Conservation (phyloP, 2,888 invertebrate species). For the Philaethria dido region DNA sequence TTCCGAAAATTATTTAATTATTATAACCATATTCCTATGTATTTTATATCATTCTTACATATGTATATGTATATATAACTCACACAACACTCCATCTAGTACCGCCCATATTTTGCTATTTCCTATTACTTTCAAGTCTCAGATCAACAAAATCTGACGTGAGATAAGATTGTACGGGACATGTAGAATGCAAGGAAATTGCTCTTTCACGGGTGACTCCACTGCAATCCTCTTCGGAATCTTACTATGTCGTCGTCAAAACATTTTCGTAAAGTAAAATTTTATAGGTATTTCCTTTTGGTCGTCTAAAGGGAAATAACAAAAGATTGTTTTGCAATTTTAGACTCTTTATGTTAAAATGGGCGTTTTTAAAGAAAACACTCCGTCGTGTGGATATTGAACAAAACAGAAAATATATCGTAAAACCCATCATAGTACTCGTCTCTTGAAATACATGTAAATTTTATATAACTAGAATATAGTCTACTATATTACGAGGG, state of each 20-base stretch:
- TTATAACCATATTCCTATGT: too few species aligned
- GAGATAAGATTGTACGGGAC: conserved; percentile 29
- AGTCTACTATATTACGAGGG: too few species aligned
- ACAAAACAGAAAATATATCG: too few species aligned
- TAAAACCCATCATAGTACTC: too few species aligned
- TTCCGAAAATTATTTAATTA: too few species aligned
- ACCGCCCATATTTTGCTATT: not conserved
- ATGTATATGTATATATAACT: not conserved
- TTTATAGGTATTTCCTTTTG: conserved; percentile 8
- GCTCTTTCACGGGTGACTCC: conserved; percentile 30
- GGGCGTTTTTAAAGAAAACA: too few species aligned
- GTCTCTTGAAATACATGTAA: too few species aligned
- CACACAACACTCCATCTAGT: too few species aligned
- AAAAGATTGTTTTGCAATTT: not conserved
- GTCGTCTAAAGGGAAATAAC: not conserved
- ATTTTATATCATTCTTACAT: not conserved
- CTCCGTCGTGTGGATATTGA: too few species aligned
- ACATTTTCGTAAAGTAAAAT: conserved; percentile 14
- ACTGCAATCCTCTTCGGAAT: conserved; percentile 17
- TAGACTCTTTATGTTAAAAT: too few species aligned
- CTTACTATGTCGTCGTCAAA: conserved; percentile 16
- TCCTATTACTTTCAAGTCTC: not conserved
- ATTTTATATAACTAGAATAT: too few species aligned
- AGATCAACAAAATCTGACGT: conserved; percentile 26
- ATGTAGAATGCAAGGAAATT: conserved; percentile 33